Conservation (phyloP, 2,888 invertebrate genomes). For the Tipula confusa region DNA sequence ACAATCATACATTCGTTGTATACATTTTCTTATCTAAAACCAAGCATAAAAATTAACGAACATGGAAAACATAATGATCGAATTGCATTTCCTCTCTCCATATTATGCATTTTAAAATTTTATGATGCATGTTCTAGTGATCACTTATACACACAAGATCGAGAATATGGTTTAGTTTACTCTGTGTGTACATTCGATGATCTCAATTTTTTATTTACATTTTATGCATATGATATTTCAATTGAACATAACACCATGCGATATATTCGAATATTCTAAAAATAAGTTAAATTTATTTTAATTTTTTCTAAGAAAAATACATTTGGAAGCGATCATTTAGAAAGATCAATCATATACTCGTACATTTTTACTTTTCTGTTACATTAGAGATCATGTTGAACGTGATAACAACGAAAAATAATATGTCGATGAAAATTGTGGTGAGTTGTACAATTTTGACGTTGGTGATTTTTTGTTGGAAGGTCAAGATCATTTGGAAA, state of each 20-base stretch:
- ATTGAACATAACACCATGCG: not conserved
- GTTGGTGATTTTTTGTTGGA: not conserved
- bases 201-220: not conserved
- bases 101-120: not conserved
- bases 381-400: not conserved
- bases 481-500: not conserved
- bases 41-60: not conserved
- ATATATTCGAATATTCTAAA: not conserved
- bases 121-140: not conserved
- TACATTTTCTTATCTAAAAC: not conserved
- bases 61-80: not conserved
- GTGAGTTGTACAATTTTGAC: not conserved
- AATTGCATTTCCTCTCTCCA: not conserved
- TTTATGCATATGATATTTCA: not conserved
- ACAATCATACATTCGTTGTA: not conserved
- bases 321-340: not conserved
- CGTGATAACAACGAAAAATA: not conserved
- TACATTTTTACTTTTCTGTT: not conserved
- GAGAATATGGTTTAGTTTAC: not conserved
- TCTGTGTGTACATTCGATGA: not conserved
- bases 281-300: not conserved
- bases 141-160: not conserved
- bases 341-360: not conserved
- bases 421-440: not conserved
- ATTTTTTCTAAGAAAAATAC: not conserved